phyloP scores from a whole-genome alignment of 2,888 invertebrate species.

The Sclerodermus sp. region DNA sequence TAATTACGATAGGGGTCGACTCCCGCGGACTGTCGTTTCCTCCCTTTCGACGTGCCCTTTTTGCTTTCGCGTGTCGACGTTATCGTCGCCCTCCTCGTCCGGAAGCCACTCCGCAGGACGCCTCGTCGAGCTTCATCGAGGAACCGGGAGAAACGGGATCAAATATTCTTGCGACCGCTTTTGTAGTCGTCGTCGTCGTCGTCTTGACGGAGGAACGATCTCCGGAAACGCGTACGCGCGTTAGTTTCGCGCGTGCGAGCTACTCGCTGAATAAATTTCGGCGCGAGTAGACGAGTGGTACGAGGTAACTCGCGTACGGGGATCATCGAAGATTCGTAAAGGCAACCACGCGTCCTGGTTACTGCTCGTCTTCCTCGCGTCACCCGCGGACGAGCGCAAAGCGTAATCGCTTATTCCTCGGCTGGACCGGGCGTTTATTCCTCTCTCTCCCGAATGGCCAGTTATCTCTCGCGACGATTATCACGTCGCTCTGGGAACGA shows the following conservation, averaged over 20 bases:
- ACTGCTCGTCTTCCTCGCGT: background rate
- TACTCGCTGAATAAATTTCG: no score
- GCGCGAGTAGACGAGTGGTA: no score
- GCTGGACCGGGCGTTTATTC: background rate
- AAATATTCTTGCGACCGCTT: no score
- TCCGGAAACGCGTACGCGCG: no score
- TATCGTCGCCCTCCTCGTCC: conserved; percentile 14
- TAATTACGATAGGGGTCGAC: no score
- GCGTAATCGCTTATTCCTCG: background rate
- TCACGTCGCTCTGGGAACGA: no score
- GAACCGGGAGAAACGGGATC: background rate
- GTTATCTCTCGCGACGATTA: no score
- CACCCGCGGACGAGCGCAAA: background rate
- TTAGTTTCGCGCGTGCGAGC: no score
- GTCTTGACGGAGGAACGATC: no score
- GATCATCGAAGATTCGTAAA: conserved; percentile 10
- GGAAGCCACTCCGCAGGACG: conserved; percentile 7
- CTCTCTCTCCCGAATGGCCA: background rate
- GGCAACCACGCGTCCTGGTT: background rate
- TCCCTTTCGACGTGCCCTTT: no score
- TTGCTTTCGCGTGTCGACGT: conserved; percentile 8
- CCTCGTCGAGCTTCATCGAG: conserved; percentile 13
- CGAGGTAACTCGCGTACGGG: conserved; percentile 9
- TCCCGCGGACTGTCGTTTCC: no score
- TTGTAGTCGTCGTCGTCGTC: no score